These are phyloP conservation scores for Phortica okadai DNA, from an alignment of 2,888 invertebrate species.

Conservation along the genomic window DNA sequence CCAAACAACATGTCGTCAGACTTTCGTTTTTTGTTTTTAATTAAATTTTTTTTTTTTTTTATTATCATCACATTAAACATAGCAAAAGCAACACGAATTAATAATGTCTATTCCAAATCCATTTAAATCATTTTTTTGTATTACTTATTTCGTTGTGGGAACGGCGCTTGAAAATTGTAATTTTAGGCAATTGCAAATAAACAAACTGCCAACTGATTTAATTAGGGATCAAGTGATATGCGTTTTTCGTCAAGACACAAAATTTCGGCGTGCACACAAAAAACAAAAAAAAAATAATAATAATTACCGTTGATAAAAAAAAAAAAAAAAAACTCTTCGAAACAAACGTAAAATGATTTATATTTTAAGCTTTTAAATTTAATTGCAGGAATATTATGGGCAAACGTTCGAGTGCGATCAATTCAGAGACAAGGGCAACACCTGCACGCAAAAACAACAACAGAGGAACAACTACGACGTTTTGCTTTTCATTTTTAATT, in stretches of 20 bases:
- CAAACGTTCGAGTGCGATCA: slow-evolving; percentile 42
- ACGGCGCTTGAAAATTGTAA: too few relatives aligned
- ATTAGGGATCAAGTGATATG: slow-evolving; percentile 31
- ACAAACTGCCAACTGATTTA: background rate
- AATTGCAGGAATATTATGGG: slow-evolving; percentile 58
- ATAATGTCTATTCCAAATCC: too few relatives aligned
- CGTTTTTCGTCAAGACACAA: slow-evolving; percentile 26
- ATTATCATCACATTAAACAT: too few relatives aligned
- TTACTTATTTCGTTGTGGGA: too few relatives aligned
- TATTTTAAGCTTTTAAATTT: slow-evolving; percentile 41
- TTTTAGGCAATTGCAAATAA: background rate
- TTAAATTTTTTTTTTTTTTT: too few relatives aligned
- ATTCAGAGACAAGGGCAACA: slow-evolving; percentile 31
- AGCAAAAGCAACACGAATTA: too few relatives aligned
- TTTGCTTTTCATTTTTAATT: too few relatives aligned
- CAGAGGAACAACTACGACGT: background rate
- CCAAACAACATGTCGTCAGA: background rate
- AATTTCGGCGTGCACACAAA: background rate
- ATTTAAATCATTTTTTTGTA: too few relatives aligned
- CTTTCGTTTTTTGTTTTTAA: background rate
- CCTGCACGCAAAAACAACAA: slow-evolving; percentile 23
- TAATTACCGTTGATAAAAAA: background rate
- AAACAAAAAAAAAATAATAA: too few relatives aligned
- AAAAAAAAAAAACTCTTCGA: slow-evolving; percentile 11
- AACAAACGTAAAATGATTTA: background rate